Evolutionary conservation across 2,888 invertebrate genomes (phyloP), one percentile per base, ranked within the genome.

Genomic region (Nematopogon swammerdamellus): DNA sequence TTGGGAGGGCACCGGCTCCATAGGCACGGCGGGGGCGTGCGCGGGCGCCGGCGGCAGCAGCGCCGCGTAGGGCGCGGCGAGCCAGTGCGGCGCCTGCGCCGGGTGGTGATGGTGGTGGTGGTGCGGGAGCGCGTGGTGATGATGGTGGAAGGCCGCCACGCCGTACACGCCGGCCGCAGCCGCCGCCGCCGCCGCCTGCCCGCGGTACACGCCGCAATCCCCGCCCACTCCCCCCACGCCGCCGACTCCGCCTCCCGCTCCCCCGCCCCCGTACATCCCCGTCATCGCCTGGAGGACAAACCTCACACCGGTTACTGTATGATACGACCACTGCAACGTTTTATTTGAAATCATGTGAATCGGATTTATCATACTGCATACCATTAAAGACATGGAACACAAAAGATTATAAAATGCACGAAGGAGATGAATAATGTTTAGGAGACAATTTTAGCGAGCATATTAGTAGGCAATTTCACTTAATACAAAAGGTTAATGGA

Each of bases 1-100:
- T 77, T 77, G 79, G 70, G 69, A 76, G 67, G 75, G 74, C 65
- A 75, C 76, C 49, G 75, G 70, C 59, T 75, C 76, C 61, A 76
- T 72, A 57, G 75, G 79, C 64, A 75, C 67, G 60, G 72, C 80
- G 52, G 67, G 62, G 49, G 68, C 73, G 59, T 72, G 80, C 52
- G 72, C 67, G 49, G 69, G 67, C 54, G 69, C 69, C 49, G 71
- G 77, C 58, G 72, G 77, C 57, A 72, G 63, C 53, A 73, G 70
- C 52, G 74, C 67, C 48, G 68, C 82, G 68, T 70, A 82, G 57
- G 68, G 81, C 59, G 68, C 74, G 53, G 55, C 61, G 59, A 68
- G 74, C 79, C 69, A 80, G 56, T 76, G 67, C 48, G 74, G 68
- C 6, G 52, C 57, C 25, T 59, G 59, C 5, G 56, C 53, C 49